phyloP scores from a whole-genome alignment of 2,113 vertebrate genomes.

The Oplegnathus fasciatus region DNA sequence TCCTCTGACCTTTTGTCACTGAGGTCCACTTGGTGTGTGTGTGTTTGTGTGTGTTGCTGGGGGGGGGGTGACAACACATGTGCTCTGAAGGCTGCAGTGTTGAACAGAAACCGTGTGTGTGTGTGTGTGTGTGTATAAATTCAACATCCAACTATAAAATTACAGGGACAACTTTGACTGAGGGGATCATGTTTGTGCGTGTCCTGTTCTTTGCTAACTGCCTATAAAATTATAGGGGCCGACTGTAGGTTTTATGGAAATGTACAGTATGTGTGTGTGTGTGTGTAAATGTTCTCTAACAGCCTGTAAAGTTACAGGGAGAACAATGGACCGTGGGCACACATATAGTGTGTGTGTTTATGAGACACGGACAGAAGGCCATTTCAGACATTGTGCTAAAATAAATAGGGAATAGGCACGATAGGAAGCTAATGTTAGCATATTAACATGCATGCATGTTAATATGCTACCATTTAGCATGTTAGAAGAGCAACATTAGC shows the following conservation, averaged over 20 bases:
- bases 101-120: constrained; percentile 26
- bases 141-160: constrained; percentile 42
- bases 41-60: constrained; percentile 13
- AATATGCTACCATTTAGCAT: neutral
- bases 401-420: neutral
- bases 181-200: constrained; percentile 29
- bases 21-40: neutral
- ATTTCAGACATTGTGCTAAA: neutral
- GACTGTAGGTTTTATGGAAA: constrained; percentile 42
- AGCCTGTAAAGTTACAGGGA: constrained; percentile 37
- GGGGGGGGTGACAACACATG: neutral
- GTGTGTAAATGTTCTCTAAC: constrained; percentile 7
- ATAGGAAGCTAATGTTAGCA: neutral
- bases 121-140: constrained; percentile 11
- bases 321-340: constrained; percentile 1
- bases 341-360: constrained; percentile 10
- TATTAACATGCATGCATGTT: neutral
- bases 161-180: constrained; percentile 42
- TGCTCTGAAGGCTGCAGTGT: neutral
- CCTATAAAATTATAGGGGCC: constrained; percentile 53
- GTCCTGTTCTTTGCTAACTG: constrained; percentile 32
- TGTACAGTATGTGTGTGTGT: constrained; percentile 19
- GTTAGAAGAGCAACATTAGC: neutral
- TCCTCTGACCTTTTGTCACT: constrained; percentile 24
- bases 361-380: neutral